Conservation (phyloP, 2,888 invertebrate genomes). For the Congeria kusceri region DNA sequence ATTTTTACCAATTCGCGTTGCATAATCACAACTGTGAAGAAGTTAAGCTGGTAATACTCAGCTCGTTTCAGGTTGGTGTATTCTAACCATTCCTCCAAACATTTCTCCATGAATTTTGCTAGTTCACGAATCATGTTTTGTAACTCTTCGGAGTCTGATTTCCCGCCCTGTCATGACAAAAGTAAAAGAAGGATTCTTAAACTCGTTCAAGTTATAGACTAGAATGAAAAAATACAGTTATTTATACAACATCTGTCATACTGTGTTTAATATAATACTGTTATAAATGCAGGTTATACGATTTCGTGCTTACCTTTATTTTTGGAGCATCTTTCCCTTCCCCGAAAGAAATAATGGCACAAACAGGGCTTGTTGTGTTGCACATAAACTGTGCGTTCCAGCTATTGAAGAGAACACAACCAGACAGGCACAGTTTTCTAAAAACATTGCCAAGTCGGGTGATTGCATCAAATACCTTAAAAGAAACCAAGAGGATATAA, state of each 20-base stretch:
- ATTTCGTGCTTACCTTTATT: constrained; percentile 18
- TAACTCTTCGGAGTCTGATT: constrained; percentile 47
- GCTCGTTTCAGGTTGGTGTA: constrained; percentile 67
- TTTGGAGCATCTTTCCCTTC: constrained; percentile 34
- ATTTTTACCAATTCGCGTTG: constrained; percentile 73
- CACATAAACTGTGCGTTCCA: constrained; percentile 64
- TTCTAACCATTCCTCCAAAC: constrained; percentile 71
- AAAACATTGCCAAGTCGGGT: constrained; percentile 72
- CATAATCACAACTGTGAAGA: constrained; percentile 78
- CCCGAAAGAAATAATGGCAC: constrained; percentile 68
- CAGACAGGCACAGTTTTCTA: constrained; percentile 71
- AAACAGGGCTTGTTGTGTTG: constrained; percentile 29
- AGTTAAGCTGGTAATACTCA: constrained; percentile 72
- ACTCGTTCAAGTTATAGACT: too few species aligned
- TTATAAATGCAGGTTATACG: too few species aligned
- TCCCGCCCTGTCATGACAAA: constrained; percentile 13
- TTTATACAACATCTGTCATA: too few species aligned
- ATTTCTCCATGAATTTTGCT: constrained; percentile 73
- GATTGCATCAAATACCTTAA: constrained; percentile 76
- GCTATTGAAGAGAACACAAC: constrained; percentile 76
- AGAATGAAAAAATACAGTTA: too few species aligned
- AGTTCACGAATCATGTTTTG: constrained; percentile 64
- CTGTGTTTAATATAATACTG: too few species aligned
- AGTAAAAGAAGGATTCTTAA: too few species aligned
- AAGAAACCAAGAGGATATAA: too few species aligned